phyloP scores from a whole-genome alignment of 92 coral and sea anemone species.

The Palythoa heliodiscus region DNA sequence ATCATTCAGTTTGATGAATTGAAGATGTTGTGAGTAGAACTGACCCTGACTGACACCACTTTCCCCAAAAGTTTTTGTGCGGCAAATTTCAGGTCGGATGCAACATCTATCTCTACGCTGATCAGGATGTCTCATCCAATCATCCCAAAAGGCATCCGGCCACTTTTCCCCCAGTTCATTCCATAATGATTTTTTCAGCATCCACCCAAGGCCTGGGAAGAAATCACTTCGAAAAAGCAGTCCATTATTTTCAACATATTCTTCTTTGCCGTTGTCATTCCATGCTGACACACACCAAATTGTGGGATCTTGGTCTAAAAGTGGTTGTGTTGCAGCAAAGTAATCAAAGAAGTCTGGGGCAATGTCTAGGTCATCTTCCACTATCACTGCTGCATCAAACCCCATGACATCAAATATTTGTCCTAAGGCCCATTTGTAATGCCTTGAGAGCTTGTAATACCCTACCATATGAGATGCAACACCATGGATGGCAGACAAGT shows the following conservation, averaged over 20 bases:
- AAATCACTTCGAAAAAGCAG: constrained; percentile 89
- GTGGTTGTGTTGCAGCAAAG: constrained; percentile 78
- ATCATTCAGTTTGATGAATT: constrained; percentile 69
- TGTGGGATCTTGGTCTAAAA: constrained; percentile 81
- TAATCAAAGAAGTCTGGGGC: constrained; percentile 95
- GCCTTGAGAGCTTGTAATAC: constrained; percentile 88
- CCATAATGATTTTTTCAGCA: constrained; percentile 79
- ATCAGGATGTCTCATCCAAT: constrained; percentile 93
- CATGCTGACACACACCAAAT: constrained; percentile 99
- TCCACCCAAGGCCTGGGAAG: constrained; percentile 96
- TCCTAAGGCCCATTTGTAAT: constrained; percentile 92
- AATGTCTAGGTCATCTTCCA: constrained; percentile 90
- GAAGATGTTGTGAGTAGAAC: constrained; percentile 82
- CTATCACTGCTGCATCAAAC: constrained; percentile 80
- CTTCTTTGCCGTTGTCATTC: constrained; percentile 93
- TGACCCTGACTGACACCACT: constrained; percentile 91
- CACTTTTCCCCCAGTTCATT: constrained; percentile 77
- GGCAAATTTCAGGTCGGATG: constrained; percentile 90
- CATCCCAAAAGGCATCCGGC: constrained; percentile 97
- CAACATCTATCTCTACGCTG: constrained; percentile 84
- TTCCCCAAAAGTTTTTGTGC: constrained; percentile 85
- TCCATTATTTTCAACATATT: constrained; percentile 68
- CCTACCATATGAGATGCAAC: constrained; percentile 67
- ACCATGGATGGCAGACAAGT: constrained; percentile 68
- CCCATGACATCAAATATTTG: constrained; percentile 82